Conservation (phyloP, 2,797 vertebrate genomes). For the Enteromius unitaeniatus region DNA sequence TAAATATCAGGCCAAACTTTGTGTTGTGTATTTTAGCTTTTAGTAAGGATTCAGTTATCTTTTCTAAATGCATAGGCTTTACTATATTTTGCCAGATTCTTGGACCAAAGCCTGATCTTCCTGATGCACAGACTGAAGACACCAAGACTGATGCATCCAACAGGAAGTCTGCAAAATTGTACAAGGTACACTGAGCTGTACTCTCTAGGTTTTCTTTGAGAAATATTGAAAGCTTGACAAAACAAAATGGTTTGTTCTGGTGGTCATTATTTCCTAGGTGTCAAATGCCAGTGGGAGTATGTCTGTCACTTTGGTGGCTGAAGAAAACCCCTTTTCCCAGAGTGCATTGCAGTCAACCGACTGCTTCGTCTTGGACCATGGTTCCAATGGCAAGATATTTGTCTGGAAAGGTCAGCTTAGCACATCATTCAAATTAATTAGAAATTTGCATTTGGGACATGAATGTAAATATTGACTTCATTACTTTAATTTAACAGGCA, state of each 20-base stretch:
- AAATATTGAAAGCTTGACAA: background rate
- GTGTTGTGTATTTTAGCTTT: background rate
- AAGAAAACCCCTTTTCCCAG: conserved; percentile 71
- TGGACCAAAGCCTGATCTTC: conserved; percentile 72
- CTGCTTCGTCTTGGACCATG: conserved; percentile 77
- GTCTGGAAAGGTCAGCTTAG: conserved; percentile 75
- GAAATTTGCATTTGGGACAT: background rate
- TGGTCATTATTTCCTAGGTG: conserved; percentile 58
- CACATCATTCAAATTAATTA: background rate
- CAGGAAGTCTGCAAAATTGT: conserved; percentile 68
- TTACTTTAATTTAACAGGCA: conserved; percentile 60
- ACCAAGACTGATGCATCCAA: conserved; percentile 64
- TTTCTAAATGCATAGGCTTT: background rate
- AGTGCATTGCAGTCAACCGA: conserved; percentile 67
- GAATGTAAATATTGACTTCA: background rate
- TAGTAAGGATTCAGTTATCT: background rate
- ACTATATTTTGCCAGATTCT: conserved; percentile 64
- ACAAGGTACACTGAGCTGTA: conserved; percentile 63
- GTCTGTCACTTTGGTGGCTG: conserved; percentile 66
- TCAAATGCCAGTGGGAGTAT: conserved; percentile 71
- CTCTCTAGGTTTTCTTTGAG: background rate
- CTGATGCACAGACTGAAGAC: conserved; percentile 63
- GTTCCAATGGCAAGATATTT: conserved; percentile 67
- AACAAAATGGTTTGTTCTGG: background rate
- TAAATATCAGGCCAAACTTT: background rate